These are phyloP conservation scores for Lithobates pipiens DNA, from an alignment of 2,797 vertebrate species.

Conservation along the genomic window DNA sequence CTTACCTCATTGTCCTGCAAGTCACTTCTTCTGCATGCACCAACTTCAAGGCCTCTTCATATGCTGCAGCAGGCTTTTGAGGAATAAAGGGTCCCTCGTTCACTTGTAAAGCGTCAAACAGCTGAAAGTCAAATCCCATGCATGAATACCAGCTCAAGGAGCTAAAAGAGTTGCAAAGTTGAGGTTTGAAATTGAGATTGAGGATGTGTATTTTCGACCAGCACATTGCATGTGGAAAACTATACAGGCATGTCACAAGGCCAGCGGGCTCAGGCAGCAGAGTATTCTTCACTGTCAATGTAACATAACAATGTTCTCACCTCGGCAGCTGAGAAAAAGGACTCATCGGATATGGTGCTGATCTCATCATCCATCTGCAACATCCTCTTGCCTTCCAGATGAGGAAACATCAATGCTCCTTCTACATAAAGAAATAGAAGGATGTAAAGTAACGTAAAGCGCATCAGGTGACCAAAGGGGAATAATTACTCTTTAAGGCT, in stretches of 20 bases:
- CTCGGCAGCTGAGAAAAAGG: slow-evolving; percentile 97
- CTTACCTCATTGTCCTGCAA: slow-evolving; percentile 88
- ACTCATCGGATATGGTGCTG: slow-evolving; percentile 90
- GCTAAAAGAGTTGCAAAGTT: too few relatives aligned
- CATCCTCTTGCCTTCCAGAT: slow-evolving; percentile 79
- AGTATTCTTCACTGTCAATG: too few relatives aligned
- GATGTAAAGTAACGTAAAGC: not conserved
- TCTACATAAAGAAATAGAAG: slow-evolving; percentile 72
- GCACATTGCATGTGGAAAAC: too few relatives aligned
- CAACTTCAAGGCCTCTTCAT: slow-evolving; percentile 88
- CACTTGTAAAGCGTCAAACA: slow-evolving; percentile 85
- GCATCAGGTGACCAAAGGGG: not conserved
- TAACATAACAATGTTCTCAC: slow-evolving; percentile 68
- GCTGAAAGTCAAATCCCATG: slow-evolving; percentile 72
- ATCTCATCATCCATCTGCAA: slow-evolving; percentile 82
- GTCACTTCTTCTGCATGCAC: slow-evolving; percentile 83
- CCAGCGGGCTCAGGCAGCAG: too few relatives aligned
- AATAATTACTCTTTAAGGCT: not conserved
- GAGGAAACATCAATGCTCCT: slow-evolving; percentile 88
- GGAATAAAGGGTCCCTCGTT: slow-evolving; percentile 79
- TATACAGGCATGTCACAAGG: too few relatives aligned
- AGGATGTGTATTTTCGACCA: too few relatives aligned
- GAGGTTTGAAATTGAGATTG: too few relatives aligned
- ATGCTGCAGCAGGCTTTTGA: slow-evolving; percentile 86
- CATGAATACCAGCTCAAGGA: too few relatives aligned